phyloP scores from a whole-genome alignment of 2,888 invertebrate species.

The Synanthedon formicaeformis region DNA sequence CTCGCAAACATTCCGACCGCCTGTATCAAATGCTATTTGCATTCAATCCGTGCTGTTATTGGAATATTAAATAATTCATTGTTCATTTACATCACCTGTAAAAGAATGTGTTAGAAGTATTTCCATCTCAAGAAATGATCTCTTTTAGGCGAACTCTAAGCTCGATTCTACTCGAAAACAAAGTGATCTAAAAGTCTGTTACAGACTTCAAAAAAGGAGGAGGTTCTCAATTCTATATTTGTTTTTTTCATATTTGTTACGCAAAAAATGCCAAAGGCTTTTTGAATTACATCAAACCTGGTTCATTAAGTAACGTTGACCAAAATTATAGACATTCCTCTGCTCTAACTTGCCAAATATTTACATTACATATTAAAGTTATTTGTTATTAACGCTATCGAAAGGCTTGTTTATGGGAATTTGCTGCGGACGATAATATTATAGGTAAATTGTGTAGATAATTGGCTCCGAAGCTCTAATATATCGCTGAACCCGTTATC shows the following conservation, averaged over 20 bases:
- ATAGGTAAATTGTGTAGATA: background rate
- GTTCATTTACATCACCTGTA: background rate
- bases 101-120: too few species aligned
- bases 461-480: background rate
- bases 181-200: too few species aligned
- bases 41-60: conserved; percentile 17
- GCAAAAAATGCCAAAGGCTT: too few species aligned
- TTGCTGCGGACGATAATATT: background rate
- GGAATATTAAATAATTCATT: conserved; percentile 19
- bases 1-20: conserved; percentile 10
- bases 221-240: too few species aligned
- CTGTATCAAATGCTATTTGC: conserved; percentile 13
- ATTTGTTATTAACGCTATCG: background rate
- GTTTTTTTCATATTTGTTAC: too few species aligned
- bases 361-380: background rate
- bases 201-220: too few species aligned
- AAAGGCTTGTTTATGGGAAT: background rate
- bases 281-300: too few species aligned
- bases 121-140: too few species aligned
- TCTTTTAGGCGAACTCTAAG: too few species aligned
- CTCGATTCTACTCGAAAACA: too few species aligned
- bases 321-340: background rate
- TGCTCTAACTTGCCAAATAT: background rate
- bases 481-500: background rate
- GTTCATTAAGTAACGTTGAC: too few species aligned